Conservation (phyloP, 2,797 vertebrate genomes). For the Peromyscus melanophrys region DNA sequence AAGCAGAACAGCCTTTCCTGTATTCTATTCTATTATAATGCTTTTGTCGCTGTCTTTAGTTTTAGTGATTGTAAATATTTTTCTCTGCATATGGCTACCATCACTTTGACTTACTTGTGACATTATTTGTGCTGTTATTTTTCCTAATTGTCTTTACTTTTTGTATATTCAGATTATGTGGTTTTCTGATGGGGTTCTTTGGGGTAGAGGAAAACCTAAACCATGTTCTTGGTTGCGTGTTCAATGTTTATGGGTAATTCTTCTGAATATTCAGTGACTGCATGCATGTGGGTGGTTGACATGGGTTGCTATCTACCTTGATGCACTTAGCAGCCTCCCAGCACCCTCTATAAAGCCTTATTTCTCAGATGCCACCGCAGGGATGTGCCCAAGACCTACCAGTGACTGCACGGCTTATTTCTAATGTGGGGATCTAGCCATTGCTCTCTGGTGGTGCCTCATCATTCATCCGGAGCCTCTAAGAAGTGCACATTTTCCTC, state of each 20-base stretch:
- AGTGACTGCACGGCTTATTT: background rate
- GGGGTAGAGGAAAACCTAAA: background rate
- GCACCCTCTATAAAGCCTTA: background rate
- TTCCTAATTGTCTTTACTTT: constrained; percentile 5
- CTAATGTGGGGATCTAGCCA: background rate
- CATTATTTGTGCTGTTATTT: background rate
- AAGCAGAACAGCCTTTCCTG: background rate
- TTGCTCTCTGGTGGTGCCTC: background rate
- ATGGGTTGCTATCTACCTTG: background rate
- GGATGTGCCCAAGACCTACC: background rate
- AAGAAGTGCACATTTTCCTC: background rate
- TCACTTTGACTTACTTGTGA: constrained; percentile 5
- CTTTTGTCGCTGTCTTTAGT: background rate
- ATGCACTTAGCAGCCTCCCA: background rate
- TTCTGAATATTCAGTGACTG: background rate
- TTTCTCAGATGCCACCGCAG: background rate
- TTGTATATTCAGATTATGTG: background rate
- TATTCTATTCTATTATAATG: background rate
- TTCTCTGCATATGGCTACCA: background rate
- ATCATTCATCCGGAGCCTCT: background rate
- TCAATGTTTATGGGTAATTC: background rate
- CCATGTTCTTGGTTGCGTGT: background rate
- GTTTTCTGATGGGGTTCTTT: background rate
- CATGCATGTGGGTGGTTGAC: background rate
- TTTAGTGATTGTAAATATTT: background rate